phyloP scores from a whole-genome alignment of 2,113 vertebrate genomes.

The Falco punctatus region DNA sequence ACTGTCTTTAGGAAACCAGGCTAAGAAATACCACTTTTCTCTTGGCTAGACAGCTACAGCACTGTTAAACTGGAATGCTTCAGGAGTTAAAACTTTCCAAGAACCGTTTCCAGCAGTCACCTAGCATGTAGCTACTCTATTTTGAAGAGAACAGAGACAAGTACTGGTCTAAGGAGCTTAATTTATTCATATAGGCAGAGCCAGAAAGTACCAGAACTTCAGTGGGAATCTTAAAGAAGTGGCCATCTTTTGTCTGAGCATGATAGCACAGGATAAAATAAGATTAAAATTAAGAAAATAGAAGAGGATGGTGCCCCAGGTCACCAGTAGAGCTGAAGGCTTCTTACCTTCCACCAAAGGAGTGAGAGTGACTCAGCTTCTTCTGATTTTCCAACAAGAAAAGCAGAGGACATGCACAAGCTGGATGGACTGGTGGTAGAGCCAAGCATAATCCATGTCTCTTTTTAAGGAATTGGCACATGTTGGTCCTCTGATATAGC shows the following conservation, averaged over 20 bases:
- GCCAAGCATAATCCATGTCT: background rate
- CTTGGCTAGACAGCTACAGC: background rate
- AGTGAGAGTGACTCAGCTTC: background rate
- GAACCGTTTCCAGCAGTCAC: background rate
- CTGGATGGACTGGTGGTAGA: background rate
- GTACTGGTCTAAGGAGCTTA: background rate
- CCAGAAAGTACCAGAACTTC: background rate
- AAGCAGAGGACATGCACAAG: background rate
- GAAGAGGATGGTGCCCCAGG: background rate
- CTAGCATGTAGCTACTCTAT: background rate
- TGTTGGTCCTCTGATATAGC: background rate
- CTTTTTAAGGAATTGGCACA: background rate
- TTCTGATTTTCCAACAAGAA: background rate
- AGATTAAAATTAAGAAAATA: background rate
- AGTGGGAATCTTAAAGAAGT: background rate
- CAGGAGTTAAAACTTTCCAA: background rate
- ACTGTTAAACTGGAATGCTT: background rate
- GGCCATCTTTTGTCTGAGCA: background rate
- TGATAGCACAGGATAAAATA: background rate
- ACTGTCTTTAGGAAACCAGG: background rate
- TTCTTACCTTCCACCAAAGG: background rate
- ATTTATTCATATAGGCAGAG: background rate
- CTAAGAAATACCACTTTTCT: background rate
- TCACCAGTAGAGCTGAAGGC: background rate
- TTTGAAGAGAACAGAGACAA: background rate